Conservation (phyloP, 2,888 invertebrate species). For the Caenorhabditis zanzibari region DNA sequence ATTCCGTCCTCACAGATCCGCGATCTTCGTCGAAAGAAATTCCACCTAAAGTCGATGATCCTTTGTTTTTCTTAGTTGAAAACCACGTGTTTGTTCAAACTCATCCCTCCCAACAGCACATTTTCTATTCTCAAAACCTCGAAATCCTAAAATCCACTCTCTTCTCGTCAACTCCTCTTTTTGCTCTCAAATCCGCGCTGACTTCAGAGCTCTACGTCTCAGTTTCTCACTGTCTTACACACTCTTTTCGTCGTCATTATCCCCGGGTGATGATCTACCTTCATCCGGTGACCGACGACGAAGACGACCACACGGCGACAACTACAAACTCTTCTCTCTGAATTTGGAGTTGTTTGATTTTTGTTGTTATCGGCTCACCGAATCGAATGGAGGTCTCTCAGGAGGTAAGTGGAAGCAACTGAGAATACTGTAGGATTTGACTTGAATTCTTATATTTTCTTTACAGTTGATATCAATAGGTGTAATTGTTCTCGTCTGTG, state of each 20-base stretch:
- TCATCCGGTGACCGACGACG: conserved; percentile 49
- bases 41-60: not conserved
- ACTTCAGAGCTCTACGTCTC: conserved; percentile 45
- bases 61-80: not conserved
- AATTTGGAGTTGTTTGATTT: conserved; percentile 2
- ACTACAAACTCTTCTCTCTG: not conserved
- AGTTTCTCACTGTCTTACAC: conserved; percentile 20
- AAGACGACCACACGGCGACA: conserved; percentile 27
- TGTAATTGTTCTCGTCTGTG: conserved; percentile 63
- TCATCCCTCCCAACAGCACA: not conserved
- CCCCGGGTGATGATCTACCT: conserved; percentile 50
- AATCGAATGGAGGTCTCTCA: conserved; percentile 46
- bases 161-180: conserved; percentile 1
- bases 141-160: conserved; percentile 3
- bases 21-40: not conserved
- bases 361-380: not conserved
- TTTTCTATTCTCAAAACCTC: conserved; percentile 22
- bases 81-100: not conserved
- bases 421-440: not conserved
- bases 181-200: conserved; percentile 25
- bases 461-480: conserved; percentile 66
- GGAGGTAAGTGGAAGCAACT: conserved; percentile 16
- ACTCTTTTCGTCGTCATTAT: conserved; percentile 37
- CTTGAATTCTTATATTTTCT: not conserved
- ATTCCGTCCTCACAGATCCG: not conserved